Conservation (phyloP, 2,113 vertebrate genomes). For the Nicator chloris region DNA sequence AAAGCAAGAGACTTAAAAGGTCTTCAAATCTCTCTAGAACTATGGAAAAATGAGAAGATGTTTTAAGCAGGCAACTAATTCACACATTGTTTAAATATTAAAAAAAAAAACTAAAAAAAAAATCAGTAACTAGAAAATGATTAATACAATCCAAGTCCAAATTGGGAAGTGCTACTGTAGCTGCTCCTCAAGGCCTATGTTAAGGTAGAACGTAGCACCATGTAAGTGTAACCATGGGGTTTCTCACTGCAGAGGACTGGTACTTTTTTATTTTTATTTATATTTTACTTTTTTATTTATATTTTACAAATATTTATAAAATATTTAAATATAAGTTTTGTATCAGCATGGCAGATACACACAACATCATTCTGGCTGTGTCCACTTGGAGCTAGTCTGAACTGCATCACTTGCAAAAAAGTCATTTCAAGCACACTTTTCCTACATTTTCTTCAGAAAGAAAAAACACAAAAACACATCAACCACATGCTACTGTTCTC, state of each 20-base stretch:
- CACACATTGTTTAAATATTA: not conserved
- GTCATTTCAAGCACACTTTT: not conserved
- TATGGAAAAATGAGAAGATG: not conserved
- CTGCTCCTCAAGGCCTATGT: not conserved
- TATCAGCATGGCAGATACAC: not conserved
- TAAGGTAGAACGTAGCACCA: not conserved
- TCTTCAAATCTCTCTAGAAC: not conserved
- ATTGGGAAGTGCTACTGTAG: not conserved
- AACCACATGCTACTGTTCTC: fast-evolving
- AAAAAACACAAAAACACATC: no score
- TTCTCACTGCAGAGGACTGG: not conserved
- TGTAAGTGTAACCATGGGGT: fast-evolving
- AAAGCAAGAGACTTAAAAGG: not conserved
- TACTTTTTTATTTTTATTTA: no score
- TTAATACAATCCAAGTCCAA: not conserved
- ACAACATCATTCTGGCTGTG: not conserved
- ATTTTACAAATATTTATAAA: no score
- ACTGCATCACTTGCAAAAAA: not conserved
- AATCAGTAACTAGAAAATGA: not conserved
- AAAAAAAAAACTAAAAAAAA: no score
- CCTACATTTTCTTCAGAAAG: not conserved
- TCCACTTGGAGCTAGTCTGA: not conserved
- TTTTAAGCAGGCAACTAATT: not conserved
- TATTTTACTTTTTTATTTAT: no score
- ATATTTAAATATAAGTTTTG: not conserved